Base-by-base conservation (phyloP, 64 coral and sea anemone genomes). In the Exaiptasia diaphana region DNA sequence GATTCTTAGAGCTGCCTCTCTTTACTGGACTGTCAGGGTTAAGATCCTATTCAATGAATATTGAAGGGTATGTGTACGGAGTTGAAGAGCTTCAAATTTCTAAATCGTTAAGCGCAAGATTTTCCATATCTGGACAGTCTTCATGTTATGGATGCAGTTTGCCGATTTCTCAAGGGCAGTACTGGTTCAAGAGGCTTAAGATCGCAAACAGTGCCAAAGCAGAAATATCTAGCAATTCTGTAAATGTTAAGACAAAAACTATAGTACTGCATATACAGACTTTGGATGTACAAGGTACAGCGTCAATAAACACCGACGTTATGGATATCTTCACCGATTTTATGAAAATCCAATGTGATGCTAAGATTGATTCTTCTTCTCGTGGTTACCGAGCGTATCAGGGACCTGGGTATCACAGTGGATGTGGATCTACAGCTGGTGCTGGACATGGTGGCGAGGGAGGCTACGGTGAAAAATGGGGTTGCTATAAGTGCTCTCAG, bases 361-460 rank as follows among this genome's bases (percentile, higher is more conserved):
- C 93, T 32, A 71, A 25, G 22, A 56, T 81, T 26, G 87, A 97
- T 38, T 68, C 81, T 18, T 82, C 87, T 21, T 37, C 74, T 4
- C 76, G 77, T 34, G 93, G 87, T 13, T 90, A 73, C 73, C 36
- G 48, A 12, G 55, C 67, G 14, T 32, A 28, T 46, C 43, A 78
- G 32, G 93, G 93, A 4, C 82, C 87, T 71, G 93, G 93, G 44
- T n/a, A 64, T 21, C 21, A 3, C 1, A 42, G 76, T 53, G 44
- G 39, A 24, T 86, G 93, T 50, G 36, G 75, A 21, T 67, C 64
- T 38, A 39, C 37, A 34, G 82, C 71, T 69, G 93, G 93, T 14
- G 93, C 93, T 2, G 93, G 93, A 20, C 93, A 97, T 76, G 93
- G 82, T 28, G 93, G 93, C 5, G 11, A 12, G 0, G 93, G 93